Conservation (phyloP, 2,797 vertebrate species). For the Pseudochirops cupreus region DNA sequence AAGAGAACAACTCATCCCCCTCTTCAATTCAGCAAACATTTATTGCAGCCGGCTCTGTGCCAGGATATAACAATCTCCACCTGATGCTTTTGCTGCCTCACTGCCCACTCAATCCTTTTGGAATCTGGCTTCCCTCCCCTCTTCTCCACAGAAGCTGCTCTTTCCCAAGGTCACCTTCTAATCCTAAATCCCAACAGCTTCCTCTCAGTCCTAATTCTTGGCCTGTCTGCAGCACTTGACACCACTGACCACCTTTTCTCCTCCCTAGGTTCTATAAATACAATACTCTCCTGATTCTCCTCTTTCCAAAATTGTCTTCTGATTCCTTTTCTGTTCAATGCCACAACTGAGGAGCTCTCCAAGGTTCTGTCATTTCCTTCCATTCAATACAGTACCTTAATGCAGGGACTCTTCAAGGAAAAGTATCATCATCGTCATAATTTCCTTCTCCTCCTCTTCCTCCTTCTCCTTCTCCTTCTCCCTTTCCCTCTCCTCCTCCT, state of each 20-base stretch:
- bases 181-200: neutral
- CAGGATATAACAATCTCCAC: neutral
- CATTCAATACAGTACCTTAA: neutral
- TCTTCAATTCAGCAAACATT: neutral
- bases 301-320: neutral
- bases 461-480: too few species aligned
- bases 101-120: neutral
- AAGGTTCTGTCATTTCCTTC: neutral
- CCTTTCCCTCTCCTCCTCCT: too few species aligned
- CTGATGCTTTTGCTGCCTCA: conserved; percentile 1
- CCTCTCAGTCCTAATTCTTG: neutral
- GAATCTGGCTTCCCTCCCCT: neutral
- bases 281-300: neutral
- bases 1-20: neutral
- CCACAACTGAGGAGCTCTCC: neutral
- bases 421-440: too few species aligned
- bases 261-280: too few species aligned
- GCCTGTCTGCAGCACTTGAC: neutral
- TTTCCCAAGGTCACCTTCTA: neutral
- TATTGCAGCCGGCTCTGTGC: neutral
- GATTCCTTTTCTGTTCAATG: neutral
- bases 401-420: neutral
- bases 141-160: neutral
- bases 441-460: too few species aligned
- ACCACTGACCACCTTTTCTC: neutral